Base-by-base conservation (phyloP, 2,113 vertebrate genomes). In the Carettochelys insculpta region DNA sequence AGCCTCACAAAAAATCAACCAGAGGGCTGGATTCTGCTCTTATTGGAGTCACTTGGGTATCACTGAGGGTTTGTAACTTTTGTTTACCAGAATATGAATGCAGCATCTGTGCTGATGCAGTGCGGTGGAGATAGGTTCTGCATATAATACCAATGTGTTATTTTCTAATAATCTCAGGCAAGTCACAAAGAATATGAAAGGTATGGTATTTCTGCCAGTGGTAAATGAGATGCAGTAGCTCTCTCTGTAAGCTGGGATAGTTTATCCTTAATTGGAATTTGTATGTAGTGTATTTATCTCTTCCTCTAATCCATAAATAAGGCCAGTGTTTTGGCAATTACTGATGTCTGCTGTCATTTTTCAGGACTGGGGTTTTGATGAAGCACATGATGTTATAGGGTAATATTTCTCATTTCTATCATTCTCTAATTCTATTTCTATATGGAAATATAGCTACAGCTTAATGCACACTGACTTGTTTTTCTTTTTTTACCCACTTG, bases 271-370 rank as follows among this genome's bases (percentile, higher is more conserved):
- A 93, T 65, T 94, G 94, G 54, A 94, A 89, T 95, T 83, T 92
- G 89, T 88, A 89, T 83, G 65, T 25, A 34, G 79, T 56, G 82
- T 81, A 20, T 86, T 94, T 52, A 90, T 93, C 84, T 88, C 83
- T 89, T 85, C 86, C 68, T 61, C 48, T 80, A 83, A 82, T 52
- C 92, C 68, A 90, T 94, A 93, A 95, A 93, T 92, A 90, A 92
- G 90, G 92, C 89, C 90, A 85, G 38, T 93, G 87, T 68, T 95
- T 85, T 89, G 95, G 94, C 96, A 96, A 89, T 94, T 94, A 93
- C 87, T 88, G 91, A 90, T 92, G 86, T 56, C 92, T 92, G 91
- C 93, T 95, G 95, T 79, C 96, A 90, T n/a, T 68, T 87, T 76
- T 88, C 92, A 93, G 89, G 91, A 87, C 94, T 91, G 86, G 83